Conservation (phyloP, 2,113 vertebrate genomes). For the Lycaon pictus region DNA sequence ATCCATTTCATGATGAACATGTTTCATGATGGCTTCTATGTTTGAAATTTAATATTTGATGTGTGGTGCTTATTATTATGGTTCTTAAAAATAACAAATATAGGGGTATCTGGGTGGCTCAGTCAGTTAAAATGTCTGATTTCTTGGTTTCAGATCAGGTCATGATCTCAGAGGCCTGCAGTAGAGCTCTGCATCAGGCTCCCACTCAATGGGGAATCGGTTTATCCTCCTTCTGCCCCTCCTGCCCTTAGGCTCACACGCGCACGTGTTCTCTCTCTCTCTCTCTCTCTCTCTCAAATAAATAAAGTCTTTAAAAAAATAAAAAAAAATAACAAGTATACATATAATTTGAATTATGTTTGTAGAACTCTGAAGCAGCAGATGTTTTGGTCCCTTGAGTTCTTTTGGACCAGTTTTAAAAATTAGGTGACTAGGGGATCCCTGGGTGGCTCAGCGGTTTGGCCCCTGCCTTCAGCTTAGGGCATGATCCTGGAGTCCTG, state of each 20-base stretch:
- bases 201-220: neutral
- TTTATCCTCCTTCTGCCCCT: neutral
- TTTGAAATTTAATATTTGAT: conserved; percentile 14
- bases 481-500: too few relatives aligned
- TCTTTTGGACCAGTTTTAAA: conserved; percentile 41
- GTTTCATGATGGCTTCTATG: neutral
- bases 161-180: neutral
- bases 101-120: neutral
- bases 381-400: neutral
- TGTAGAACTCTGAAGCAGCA: neutral
- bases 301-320: too few relatives aligned
- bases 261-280: neutral
- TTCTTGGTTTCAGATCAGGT: neutral
- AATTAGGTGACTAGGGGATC: neutral
- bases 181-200: neutral
- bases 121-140: neutral
- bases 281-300: neutral
- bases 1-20: neutral
- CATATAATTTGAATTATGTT: neutral
- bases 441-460: too few relatives aligned
- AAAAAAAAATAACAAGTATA: too few relatives aligned
- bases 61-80: neutral
- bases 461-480: too few relatives aligned
- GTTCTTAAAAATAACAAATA: conserved; percentile 17
- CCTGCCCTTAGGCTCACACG: neutral